Evolutionary conservation across 2,113 vertebrate genomes (phyloP).

Genomic region (Trematocara marginatum): DNA sequence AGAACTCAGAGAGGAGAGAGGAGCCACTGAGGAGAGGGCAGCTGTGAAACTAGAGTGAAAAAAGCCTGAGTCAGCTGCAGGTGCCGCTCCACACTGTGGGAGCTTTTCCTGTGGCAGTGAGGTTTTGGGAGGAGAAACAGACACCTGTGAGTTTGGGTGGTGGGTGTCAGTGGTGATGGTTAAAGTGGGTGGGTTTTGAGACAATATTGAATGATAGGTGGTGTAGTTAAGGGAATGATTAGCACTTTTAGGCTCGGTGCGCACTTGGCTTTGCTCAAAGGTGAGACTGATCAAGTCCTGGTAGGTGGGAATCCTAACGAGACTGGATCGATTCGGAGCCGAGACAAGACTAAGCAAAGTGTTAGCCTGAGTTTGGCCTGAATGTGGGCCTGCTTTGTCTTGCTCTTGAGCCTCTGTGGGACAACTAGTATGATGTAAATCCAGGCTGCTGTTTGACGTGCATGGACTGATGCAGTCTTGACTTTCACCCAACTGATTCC

Average conservation of each 20-base stretch:
- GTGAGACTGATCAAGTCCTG: conserved; percentile 44
- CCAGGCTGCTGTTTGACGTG: conserved; percentile 52
- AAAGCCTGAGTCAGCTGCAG: conserved; percentile 44
- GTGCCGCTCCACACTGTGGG: background rate
- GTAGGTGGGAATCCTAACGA: conserved; percentile 33
- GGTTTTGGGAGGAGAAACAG: background rate
- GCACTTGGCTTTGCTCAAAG: background rate
- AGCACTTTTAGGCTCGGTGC: background rate
- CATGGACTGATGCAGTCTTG: conserved; percentile 42
- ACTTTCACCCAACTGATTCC: conserved; percentile 24
- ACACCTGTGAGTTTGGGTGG: conserved; percentile 24
- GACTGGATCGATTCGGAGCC: background rate
- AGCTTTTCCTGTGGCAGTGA: background rate
- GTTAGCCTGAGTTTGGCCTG: background rate
- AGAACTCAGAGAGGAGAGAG: conserved; percentile 52
- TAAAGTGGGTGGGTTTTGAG: conserved; percentile 63
- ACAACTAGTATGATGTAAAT: background rate
- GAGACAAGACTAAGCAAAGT: background rate
- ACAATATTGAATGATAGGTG: conserved; percentile 64
- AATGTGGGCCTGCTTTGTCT: conserved; percentile 3
- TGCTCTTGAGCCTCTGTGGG: background rate
- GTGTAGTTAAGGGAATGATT: conserved; percentile 56
- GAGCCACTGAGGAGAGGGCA: conserved; percentile 58
- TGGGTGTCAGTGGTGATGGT: conserved; percentile 49
- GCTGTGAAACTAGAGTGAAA: conserved; percentile 68